Percentiles rank a stretch among this genome's conserved stretches.
phyloP scores from a whole-genome alignment of 1,140 invertebrate genomes.

The Leptoteleia sp. region DNA sequence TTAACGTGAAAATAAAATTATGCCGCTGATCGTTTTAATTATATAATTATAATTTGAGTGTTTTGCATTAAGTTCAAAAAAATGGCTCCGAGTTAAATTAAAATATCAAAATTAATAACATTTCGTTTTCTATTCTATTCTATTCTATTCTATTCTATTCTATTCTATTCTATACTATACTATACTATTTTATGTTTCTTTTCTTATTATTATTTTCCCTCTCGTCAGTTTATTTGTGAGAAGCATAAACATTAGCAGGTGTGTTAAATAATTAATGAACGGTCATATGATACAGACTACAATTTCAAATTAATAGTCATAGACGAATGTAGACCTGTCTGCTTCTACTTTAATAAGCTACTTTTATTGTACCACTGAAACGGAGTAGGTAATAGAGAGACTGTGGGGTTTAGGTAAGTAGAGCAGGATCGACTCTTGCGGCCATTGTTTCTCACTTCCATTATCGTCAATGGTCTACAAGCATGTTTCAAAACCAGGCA shows the following conservation, averaged over 20 bases:
- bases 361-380: slow-evolving; percentile 70
- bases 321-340: slow-evolving; percentile 26
- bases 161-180: too few species aligned
- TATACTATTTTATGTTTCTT: too few species aligned
- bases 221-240: slow-evolving; percentile 22
- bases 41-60: not conserved
- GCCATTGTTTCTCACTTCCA: slow-evolving; percentile 70
- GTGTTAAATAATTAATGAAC: slow-evolving; percentile 3
- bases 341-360: slow-evolving; percentile 37
- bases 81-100: too few species aligned
- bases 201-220: too few species aligned
- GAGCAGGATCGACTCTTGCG: slow-evolving; percentile 68
- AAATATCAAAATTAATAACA: too few species aligned
- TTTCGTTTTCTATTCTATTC: too few species aligned
- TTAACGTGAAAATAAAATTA: slow-evolving; percentile 36
- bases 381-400: slow-evolving; percentile 72
- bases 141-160: too few species aligned
- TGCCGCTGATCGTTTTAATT: slow-evolving; percentile 3
- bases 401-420: slow-evolving; percentile 73
- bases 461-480: slow-evolving; percentile 72
- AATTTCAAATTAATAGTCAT: slow-evolving; percentile 21
- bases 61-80: too few species aligned
- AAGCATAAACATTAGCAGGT: slow-evolving; percentile 52
- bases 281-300: slow-evolving; percentile 31
- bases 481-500: slow-evolving; percentile 64